These are phyloP conservation scores for Liposcelis brunnea DNA, from an alignment of 2,888 invertebrate species.

Conservation along the genomic window DNA sequence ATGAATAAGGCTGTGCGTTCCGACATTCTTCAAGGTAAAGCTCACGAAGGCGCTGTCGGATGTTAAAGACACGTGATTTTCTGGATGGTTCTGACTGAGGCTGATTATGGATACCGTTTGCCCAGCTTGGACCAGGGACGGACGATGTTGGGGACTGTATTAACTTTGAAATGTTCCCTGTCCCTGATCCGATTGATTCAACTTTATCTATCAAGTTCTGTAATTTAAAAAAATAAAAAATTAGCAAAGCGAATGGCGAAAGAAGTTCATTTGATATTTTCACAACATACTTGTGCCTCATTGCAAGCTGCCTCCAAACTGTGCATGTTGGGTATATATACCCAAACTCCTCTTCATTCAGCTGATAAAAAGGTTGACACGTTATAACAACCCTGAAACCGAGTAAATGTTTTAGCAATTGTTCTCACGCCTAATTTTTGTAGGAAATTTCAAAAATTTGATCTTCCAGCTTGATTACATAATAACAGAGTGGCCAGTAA, in stretches of 20 bases:
- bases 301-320: constrained; percentile 47
- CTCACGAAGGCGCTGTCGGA: constrained; percentile 28
- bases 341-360: too few relatives aligned
- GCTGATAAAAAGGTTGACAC: too few relatives aligned
- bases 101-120: constrained; percentile 1
- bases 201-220: too few relatives aligned
- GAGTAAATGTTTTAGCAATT: too few relatives aligned
- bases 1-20: constrained; percentile 15
- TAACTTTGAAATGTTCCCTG: constrained; percentile 13
- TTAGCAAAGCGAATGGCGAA: too few relatives aligned
- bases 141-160: constrained; percentile 9
- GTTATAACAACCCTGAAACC: too few relatives aligned
- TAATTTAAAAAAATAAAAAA: too few relatives aligned
- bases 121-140: constrained; percentile 3
- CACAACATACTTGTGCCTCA: constrained; percentile 45
- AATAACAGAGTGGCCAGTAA: too few relatives aligned
- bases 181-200: constrained; percentile 1
- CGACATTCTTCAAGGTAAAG: constrained; percentile 25
- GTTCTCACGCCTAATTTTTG: too few relatives aligned
- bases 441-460: too few relatives aligned
- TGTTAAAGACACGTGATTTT: constrained; percentile 22
- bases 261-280: too few relatives aligned
- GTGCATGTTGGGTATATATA: constrained; percentile 29
- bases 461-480: too few relatives aligned
- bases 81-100: constrained; percentile 1